These are phyloP conservation scores for Hetaerina americana DNA, from an alignment of 1,140 invertebrate genomes.

Conservation along the genomic window DNA sequence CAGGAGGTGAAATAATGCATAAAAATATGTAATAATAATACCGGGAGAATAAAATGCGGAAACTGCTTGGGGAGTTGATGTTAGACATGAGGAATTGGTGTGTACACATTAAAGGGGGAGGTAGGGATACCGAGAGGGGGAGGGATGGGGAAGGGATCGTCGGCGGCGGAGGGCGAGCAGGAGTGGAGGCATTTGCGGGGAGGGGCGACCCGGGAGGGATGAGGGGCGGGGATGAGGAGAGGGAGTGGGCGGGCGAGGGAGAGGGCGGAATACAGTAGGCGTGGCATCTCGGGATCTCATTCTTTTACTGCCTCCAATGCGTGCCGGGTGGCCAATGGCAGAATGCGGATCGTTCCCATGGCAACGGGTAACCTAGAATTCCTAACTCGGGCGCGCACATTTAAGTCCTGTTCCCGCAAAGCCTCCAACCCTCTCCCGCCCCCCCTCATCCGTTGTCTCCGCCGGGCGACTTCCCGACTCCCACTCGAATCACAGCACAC, in stretches of 20 bases:
- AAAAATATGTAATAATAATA: no score
- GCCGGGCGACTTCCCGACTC: neutral
- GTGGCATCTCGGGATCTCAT: neutral
- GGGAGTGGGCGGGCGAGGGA: neutral
- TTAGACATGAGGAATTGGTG: neutral
- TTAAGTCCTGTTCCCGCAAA: no score
- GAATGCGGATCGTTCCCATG: neutral
- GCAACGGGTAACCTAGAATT: neutral
- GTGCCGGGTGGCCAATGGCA: neutral
- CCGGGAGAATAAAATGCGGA: neutral
- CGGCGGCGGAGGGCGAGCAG: no score
- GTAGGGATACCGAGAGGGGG: neutral
- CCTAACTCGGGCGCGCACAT: no score
- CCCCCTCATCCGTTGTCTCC: no score
- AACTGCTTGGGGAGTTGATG: neutral
- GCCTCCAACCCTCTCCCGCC: neutral
- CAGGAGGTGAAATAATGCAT: no score
- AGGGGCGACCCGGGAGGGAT: no score
- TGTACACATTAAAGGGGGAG: neutral
- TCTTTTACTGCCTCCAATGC: neutral
- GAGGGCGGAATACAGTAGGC: neutral
- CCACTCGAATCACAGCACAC: no score
- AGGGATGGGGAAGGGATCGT: neutral
- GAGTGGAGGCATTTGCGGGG: no score
- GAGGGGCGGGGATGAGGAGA: no score